These are phyloP conservation scores for Chrysogorgia sp. DNA, from an alignment of 92 coral and sea anemone species.

Conservation along the genomic window DNA sequence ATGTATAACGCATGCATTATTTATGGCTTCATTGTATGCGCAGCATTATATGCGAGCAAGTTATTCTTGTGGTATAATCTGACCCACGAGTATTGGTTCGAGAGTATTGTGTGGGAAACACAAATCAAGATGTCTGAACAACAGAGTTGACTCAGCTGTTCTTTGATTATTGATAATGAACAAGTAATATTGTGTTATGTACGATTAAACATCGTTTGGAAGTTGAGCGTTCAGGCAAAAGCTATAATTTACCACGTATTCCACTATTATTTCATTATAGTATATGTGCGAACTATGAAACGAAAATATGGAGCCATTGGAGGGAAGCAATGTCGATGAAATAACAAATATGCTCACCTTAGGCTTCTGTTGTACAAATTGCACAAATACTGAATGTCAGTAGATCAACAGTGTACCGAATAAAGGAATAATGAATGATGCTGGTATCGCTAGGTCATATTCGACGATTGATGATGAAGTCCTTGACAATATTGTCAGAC, in stretches of 20 bases:
- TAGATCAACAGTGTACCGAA: constrained; percentile 9
- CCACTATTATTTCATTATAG: too few relatives aligned
- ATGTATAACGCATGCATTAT: background rate
- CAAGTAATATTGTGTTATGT: background rate
- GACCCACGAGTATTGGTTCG: too few relatives aligned
- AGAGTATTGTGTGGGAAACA: too few relatives aligned
- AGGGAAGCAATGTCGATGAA: background rate
- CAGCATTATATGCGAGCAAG: too few relatives aligned
- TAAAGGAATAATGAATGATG: constrained; percentile 3
- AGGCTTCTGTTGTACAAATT: constrained; percentile 2
- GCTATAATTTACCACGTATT: too few relatives aligned
- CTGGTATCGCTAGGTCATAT: background rate
- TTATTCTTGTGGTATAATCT: too few relatives aligned
- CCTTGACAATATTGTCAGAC: background rate
- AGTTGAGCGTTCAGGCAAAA: too few relatives aligned
- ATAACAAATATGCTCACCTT: background rate
- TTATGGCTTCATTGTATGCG: too few relatives aligned
- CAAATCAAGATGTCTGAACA: too few relatives aligned
- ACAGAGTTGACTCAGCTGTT: too few relatives aligned
- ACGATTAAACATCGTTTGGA: too few relatives aligned
- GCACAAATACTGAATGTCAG: background rate
- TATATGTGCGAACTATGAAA: background rate
- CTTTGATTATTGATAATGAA: background rate
- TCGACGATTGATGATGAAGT: background rate
- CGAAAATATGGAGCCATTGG: background rate